Evolutionary conservation across 2,797 vertebrate genomes (phyloP).

Genomic region (Pangasius macronema): DNA sequence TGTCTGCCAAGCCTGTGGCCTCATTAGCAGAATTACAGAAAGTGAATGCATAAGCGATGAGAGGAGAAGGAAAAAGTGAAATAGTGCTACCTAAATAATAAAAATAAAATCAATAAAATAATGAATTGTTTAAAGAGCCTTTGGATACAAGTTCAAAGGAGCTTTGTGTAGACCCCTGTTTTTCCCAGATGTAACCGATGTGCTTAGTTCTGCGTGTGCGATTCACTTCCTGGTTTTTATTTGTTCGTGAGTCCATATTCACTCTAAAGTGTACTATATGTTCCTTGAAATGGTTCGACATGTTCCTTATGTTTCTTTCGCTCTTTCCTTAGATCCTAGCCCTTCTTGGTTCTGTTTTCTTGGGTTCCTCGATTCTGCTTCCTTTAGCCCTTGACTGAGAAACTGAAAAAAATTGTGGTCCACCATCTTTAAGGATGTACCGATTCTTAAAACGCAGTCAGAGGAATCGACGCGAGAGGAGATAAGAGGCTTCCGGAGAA

Average conservation of each 20-base stretch:
- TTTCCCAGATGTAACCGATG: neutral
- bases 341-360: neutral
- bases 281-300: neutral
- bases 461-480: no score
- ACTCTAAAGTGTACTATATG: neutral
- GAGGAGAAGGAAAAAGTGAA: conserved; percentile 71
- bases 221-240: neutral
- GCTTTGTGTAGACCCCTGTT: neutral
- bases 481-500: no score
- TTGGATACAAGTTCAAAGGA: neutral
- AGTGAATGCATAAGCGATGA: conserved; percentile 71
- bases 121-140: neutral
- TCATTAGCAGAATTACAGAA: conserved; percentile 79
- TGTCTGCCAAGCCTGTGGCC: conserved; percentile 72
- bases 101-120: neutral
- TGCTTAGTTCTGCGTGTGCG: neutral
- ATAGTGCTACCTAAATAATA: conserved; percentile 3
- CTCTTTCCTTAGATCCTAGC: neutral
- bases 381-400: no score
- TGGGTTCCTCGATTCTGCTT: no score
- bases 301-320: neutral
- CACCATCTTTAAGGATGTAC: no score
- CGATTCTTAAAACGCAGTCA: no score
- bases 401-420: no score
- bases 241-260: no score